phyloP scores from a whole-genome alignment of 2,797 vertebrate genomes.

The Mormyrus hasselquistii region DNA sequence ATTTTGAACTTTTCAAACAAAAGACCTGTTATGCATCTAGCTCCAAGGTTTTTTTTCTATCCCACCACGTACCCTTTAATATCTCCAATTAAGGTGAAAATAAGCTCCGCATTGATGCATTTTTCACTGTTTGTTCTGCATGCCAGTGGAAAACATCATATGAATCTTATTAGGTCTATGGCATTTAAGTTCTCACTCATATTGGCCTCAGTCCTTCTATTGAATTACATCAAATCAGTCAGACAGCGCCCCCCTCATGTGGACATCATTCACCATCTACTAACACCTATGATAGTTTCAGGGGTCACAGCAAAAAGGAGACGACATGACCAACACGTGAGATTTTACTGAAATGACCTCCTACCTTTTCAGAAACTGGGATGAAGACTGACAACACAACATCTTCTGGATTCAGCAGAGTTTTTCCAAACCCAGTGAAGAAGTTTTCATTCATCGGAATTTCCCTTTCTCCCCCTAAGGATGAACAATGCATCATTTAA shows the following conservation, averaged over 20 bases:
- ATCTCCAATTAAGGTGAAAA: not conserved
- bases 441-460: slow-evolving; percentile 69
- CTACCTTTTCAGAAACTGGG: slow-evolving; percentile 72
- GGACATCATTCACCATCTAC: not conserved
- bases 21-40: not conserved
- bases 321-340: not conserved
- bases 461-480: slow-evolving; percentile 53
- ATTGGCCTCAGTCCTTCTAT: not conserved
- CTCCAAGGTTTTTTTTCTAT: not conserved
- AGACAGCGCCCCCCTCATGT: not conserved
- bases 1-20: not conserved
- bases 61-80: not conserved
- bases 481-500: slow-evolving; percentile 4
- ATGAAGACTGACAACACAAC: slow-evolving; percentile 70
- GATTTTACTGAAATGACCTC: not conserved
- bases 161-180: not conserved
- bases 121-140: not conserved
- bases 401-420: slow-evolving; percentile 65
- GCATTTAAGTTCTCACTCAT: not conserved
- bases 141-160: not conserved
- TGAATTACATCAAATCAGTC: not conserved
- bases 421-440: slow-evolving; percentile 65
- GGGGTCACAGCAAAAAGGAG: not conserved
- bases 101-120: not conserved
- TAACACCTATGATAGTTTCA: not conserved